Base-by-base conservation (phyloP, 2,888 invertebrate genomes). In the Diarsia rubi region DNA sequence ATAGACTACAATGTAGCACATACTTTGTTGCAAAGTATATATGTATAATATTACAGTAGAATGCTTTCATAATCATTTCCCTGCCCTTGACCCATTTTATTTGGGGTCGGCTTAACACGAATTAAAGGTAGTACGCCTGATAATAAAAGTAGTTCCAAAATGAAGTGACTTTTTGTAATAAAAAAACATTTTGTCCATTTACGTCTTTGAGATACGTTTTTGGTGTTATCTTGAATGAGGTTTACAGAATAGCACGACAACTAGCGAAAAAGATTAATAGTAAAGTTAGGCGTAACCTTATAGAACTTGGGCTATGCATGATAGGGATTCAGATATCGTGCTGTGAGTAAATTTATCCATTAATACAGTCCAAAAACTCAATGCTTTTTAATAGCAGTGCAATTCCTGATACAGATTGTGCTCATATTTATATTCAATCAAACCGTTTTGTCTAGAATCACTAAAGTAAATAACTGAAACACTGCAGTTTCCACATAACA, bases 401-500 rank as follows among this genome's bases (percentile, higher is more conserved):
- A 14, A 24, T 24, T 24, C 14, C 24, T 24, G 14, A 52, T 1
- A 52, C n/a, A 52, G n/a, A 12, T 11, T 11, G 21, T 49, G 3
- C 12, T 5, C n/a, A 12, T 54, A 52, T 24, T 24, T 14, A 24
- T 12, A 14, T 14, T 2, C 24, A 24, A 24, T 0, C 0, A n/a
- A 54, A 54, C n/a, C 12, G 12, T 12, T n/a, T n/a, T 24, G 3
- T 27, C 27, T 27, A 49, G 21, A 37, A 67, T 24, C 19, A 31
- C 12, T 12, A 44, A 2, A 42, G 12, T 11, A 24, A 47, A 62
- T 19, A 42, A 44, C 54, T 24, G 31, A 42, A 54, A 31, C 52
- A n/a, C 31, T 67, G 59, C 44, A 63, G 54, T 73, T 31, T 59
- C 21, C 31, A 78, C 14, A 37, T 59, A 52, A 4, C 42, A 52